Conservation (phyloP, 2,113 vertebrate genomes). For the Oreochromis aureus region DNA sequence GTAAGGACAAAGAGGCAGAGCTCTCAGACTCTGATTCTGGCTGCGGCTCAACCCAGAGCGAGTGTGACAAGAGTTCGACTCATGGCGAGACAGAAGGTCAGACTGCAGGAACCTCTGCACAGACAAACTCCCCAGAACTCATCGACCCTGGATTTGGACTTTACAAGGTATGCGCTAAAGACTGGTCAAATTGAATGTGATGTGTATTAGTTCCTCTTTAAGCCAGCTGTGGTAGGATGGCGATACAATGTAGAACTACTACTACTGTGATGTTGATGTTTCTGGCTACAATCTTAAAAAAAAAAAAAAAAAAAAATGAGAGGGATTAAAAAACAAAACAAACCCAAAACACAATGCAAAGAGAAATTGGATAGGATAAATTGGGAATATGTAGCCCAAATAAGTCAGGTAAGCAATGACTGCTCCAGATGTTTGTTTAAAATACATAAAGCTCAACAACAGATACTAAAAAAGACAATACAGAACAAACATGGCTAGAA, state of each 20-base stretch:
- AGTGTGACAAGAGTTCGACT: constrained; percentile 90
- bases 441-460: not conserved
- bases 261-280: not conserved
- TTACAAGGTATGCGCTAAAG: constrained; percentile 78
- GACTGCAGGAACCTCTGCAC: constrained; percentile 67
- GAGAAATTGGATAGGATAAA: not conserved
- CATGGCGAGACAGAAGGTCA: constrained; percentile 79
- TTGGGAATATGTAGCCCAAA: not conserved
- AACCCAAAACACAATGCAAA: not conserved
- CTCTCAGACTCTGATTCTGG: constrained; percentile 92
- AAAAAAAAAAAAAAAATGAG: not conserved
- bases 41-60: constrained; percentile 88
- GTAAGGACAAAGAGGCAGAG: constrained; percentile 84
- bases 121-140: constrained; percentile 39
- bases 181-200: not conserved
- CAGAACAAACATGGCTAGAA: not conserved
- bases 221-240: not conserved
- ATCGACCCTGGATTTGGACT: constrained; percentile 76
- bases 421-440: not conserved
- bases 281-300: not conserved
- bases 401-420: not conserved
- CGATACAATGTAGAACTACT: not conserved
- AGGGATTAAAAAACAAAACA: not conserved
- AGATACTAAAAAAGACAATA: not conserved
- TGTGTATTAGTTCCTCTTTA: not conserved